Evolutionary conservation across 2,113 vertebrate species (phyloP).

Genomic region (Rhinogobius similis): DNA sequence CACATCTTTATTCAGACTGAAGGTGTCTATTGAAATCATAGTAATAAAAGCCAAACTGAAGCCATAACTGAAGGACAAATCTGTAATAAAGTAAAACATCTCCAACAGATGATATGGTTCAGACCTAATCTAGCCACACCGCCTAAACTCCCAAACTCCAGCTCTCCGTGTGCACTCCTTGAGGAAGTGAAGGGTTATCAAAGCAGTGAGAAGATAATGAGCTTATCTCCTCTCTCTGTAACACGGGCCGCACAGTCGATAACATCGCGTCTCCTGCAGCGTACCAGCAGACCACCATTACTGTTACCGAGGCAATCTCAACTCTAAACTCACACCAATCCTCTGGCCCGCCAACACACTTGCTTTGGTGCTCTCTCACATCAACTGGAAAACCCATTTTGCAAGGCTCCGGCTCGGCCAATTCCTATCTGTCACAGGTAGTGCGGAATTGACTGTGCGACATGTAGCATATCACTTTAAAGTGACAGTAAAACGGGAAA

Average conservation of each 20-base stretch:
- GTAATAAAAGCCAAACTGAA: neutral
- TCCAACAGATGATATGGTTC: neutral
- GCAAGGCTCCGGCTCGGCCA: constrained; percentile 52
- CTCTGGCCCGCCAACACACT: constrained; percentile 45
- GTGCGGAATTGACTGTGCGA: constrained; percentile 65
- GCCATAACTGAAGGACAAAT: neutral
- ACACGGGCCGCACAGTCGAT: constrained; percentile 22
- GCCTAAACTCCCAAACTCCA: constrained; percentile 20
- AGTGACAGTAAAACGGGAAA: constrained; percentile 71
- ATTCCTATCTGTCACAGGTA: constrained; percentile 74
- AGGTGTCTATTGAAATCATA: neutral
- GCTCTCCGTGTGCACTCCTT: neutral
- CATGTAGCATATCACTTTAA: constrained; percentile 73
- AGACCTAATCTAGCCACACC: neutral
- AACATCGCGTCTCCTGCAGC: constrained; percentile 23
- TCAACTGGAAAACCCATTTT: constrained; percentile 74
- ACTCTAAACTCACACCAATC: constrained; percentile 49
- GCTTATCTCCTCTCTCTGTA: constrained; percentile 34
- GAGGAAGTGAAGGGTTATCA: constrained; percentile 20
- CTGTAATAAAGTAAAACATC: neutral
- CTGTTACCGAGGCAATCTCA: constrained; percentile 42
- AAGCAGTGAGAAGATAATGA: constrained; percentile 28
- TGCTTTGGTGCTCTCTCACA: constrained; percentile 54
- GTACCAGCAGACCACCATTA: constrained; percentile 29
- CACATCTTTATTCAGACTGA: neutral